These are phyloP conservation scores for Petrolisthes cinctipes DNA, from an alignment of 2,888 invertebrate genomes.

Conservation along the genomic window DNA sequence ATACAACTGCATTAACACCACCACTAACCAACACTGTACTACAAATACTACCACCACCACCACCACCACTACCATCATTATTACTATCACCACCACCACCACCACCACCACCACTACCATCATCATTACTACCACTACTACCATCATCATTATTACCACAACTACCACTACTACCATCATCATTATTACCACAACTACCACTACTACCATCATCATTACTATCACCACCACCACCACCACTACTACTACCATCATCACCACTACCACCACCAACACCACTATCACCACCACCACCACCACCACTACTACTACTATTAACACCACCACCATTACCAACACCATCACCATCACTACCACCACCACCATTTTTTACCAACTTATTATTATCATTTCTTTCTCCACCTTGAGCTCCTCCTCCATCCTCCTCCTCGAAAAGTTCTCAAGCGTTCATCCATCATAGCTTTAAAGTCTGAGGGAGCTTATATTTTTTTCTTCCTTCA, in stretches of 20 bases:
- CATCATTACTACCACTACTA: background rate
- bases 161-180: background rate
- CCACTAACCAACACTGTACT: too few relatives aligned
- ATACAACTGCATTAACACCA: too few relatives aligned
- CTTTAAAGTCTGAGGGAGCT: background rate
- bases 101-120: background rate
- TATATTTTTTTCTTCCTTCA: background rate
- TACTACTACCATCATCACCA: background rate
- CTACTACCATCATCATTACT: background rate
- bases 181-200: too few relatives aligned
- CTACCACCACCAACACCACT: background rate
- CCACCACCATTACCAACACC: background rate
- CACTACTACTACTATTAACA: background rate
- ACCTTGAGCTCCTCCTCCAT: background rate
- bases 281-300: background rate
- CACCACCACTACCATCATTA: background rate
- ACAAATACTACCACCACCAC: background rate
- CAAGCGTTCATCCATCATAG: too few relatives aligned
- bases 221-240: background rate
- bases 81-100: background rate
- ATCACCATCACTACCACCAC: background rate
- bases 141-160: background rate
- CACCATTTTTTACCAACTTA: background rate
- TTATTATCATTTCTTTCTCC: too few relatives aligned
- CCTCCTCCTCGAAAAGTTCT: background rate